These are phyloP conservation scores for Acrobasis consociella DNA, from an alignment of 2,888 invertebrate species.

Conservation along the genomic window DNA sequence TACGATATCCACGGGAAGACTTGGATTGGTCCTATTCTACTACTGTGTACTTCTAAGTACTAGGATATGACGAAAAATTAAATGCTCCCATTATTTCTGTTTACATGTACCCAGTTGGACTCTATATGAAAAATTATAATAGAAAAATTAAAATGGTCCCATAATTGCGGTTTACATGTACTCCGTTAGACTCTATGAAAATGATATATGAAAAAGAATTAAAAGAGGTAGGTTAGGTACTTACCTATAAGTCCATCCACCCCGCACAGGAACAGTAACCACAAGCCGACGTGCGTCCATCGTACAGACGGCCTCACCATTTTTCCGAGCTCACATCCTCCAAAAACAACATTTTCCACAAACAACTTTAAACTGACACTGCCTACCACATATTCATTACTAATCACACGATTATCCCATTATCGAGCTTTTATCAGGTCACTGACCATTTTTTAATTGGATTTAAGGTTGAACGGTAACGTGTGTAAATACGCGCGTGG, in stretches of 20 bases:
- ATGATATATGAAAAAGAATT: too few relatives aligned
- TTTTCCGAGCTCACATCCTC: slow-evolving; percentile 72
- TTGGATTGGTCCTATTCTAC: too few relatives aligned
- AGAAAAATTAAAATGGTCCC: too few relatives aligned
- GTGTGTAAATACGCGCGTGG: slow-evolving; percentile 60
- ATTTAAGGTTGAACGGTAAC: slow-evolving; percentile 63
- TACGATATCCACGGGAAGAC: too few relatives aligned
- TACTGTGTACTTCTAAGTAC: too few relatives aligned
- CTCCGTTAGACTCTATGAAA: too few relatives aligned
- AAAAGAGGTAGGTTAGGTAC: slow-evolving; percentile 29
- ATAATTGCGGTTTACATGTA: too few relatives aligned
- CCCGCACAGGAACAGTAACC: slow-evolving; percentile 49
- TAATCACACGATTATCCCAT: slow-evolving; percentile 55
- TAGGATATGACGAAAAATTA: too few relatives aligned
- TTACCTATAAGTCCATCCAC: slow-evolving; percentile 72
- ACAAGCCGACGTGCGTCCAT: slow-evolving; percentile 65
- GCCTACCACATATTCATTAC: slow-evolving; percentile 52
- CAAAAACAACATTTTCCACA: slow-evolving; percentile 65
- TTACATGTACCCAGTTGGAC: too few relatives aligned
- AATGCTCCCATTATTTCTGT: too few relatives aligned
- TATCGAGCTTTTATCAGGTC: slow-evolving; percentile 47
- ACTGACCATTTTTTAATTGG: slow-evolving; percentile 63
- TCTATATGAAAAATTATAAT: too few relatives aligned
- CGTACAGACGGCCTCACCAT: slow-evolving; percentile 70
- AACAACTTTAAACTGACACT: slow-evolving; percentile 46